Evolutionary conservation across 2,797 vertebrate species (phyloP), one percentile per base, ranked within the genome.

Genomic region (Chrysocyon brachyurus): DNA sequence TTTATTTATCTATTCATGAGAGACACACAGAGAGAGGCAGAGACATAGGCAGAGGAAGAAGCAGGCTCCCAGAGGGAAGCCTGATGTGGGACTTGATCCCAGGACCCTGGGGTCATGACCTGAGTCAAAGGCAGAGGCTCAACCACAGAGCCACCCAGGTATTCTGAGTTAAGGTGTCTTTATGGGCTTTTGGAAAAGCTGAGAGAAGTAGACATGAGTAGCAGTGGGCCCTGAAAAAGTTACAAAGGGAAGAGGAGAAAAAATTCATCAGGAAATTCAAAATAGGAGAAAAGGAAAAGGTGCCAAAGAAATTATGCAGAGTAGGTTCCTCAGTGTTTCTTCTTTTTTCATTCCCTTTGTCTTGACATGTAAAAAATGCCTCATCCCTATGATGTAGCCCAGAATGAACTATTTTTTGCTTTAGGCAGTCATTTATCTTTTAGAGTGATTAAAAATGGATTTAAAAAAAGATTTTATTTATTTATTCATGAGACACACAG

Each of bases 181-280:
- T 87, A 61, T 75, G 33, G 28, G 22, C n/a, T 93, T 90, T 90
- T 87, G 83, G 46, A 63, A 82, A 90, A 93, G 33, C 9, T 84
- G 46, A 70, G 82, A 77, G 81, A 93, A 82, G 17, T 36, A 68
- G 59, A 81, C 11, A 26, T 66, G 31, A 21, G 59, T 86, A n/a
- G 3, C 56, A 52, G 40, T 90, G n/a, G 40, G 21, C n/a, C 73
- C 40, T 68, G 64, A 86, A 59, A 6, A 75, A 75, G 14, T 68
- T 68, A 82, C 33, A 77, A 83, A 70, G 24, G n/a, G 26, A 92
- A 57, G 26, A 77, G 49, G 56, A 70, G 46, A 63, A 91, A 93
- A 78, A 59, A 33, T 89, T 54, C 63, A 4, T 22, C 12, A 91
- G 49, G 64, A 90, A 91, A 84, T 33, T 70, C 56, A 59, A 66